Percentiles rank a stretch among this genome's conserved stretches.
These are phyloP conservation scores for Delphinus delphis DNA, from an alignment of 2,113 vertebrate genomes.

Conservation along the genomic window DNA sequence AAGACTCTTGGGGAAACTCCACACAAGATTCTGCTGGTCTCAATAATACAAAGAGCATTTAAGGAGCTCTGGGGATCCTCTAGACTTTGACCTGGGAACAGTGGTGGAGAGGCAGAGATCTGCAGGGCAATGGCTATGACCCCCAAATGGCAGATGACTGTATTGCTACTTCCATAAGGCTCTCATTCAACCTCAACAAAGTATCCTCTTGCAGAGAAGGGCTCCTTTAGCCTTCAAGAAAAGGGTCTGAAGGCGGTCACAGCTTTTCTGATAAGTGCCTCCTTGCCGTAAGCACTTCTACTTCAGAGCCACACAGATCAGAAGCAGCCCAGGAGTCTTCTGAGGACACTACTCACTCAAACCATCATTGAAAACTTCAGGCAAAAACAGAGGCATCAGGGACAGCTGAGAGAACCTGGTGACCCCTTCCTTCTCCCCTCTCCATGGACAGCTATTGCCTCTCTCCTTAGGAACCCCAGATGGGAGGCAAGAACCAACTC, in stretches of 20 bases:
- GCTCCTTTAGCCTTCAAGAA: slow-evolving; percentile 1
- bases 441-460: not conserved
- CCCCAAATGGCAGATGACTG: not conserved
- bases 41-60: slow-evolving; percentile 21
- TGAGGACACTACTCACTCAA: not conserved
- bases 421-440: not conserved
- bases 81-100: slow-evolving; percentile 22
- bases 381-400: slow-evolving; percentile 2
- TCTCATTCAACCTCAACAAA: slow-evolving; percentile 27
- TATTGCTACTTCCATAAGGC: slow-evolving; percentile 24
- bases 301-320: slow-evolving; percentile 15
- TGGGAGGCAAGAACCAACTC: slow-evolving; percentile 34
- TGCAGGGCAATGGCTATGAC: not conserved
- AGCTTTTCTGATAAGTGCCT: not conserved
- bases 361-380: slow-evolving; percentile 19
- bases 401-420: not conserved
- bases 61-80: not conserved
- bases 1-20: not conserved
- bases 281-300: not conserved
- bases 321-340: slow-evolving; percentile 7
- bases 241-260: not conserved
- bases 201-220: not conserved
- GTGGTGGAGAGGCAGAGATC: not conserved
- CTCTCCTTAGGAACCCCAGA: not conserved
- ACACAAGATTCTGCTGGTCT: not conserved